Base-by-base conservation (phyloP, 2,797 vertebrate species). In the Dendrocincla tyrannina region DNA sequence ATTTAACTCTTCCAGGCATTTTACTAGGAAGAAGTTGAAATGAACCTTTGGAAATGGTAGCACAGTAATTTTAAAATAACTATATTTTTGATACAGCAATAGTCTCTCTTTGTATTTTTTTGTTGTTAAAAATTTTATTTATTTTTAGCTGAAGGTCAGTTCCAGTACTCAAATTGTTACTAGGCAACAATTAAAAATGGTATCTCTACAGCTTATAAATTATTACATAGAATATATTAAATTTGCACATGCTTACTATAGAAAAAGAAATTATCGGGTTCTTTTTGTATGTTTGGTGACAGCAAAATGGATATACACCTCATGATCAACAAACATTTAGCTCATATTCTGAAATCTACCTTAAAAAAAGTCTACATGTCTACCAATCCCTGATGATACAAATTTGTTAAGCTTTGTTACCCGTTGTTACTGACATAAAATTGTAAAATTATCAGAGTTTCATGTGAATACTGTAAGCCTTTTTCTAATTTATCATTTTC, bases 141-240 rank as follows among this genome's bases (percentile, higher is more conserved):
- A 83, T 59, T 94, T 97, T 91, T 92, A 94, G 59, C 49, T 91
- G 72, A 78, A 83, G 89, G 91, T 91, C 79, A 91, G 13, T 95
- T 96, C 75, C 58, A 58, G 79, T 95, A 84, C 64, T 90, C 60
- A 68, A 91, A 77, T 92, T 93, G 96, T 98, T 97, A 97, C 97
- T 96, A 97, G 91, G 93, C 96, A 98, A 98, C 97, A 97, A 93
- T 97, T 97, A 97, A 96, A 95, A 97, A 91, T 80, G 62, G 83
- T 92, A 83, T 93, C 69, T 92, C 86, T 94, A 55, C 41, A 86
- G 68, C 80, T 94, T 96, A 95, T 85, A 81, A 89, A 96, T 92
- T 97, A 94, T 85, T 87, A n/a, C 67, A 78, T 17, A 85, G 64
- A 74, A 25, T 93, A 94, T 41, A 32, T 69, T 58, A 88, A 78